Base-by-base conservation (phyloP, 2,113 vertebrate species). In the Hydrolagus affinis region DNA sequence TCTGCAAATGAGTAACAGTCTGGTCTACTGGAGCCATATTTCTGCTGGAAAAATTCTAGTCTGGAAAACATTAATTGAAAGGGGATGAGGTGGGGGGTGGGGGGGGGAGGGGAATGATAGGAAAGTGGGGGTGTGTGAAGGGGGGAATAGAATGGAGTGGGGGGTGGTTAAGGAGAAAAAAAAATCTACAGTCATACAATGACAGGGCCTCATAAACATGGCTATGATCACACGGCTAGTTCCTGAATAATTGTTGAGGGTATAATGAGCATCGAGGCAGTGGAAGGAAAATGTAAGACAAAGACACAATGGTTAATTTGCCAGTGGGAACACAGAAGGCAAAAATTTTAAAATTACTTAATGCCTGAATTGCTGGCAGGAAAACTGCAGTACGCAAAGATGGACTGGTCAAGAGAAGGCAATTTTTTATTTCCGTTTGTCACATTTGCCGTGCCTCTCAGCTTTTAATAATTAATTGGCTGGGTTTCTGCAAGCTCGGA, bases 21-120 rank as follows among this genome's bases (percentile, higher is more conserved):
- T 80, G 76, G 23, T 25, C n/a, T 80, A 1, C 76, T 80, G 76
- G 76, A 78, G 75, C 75, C 59, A 64, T 25, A 80, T 80, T 44
- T 80, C 11, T 62, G 59, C n/a, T 19, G 12, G 59, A 30, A 17
- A 28, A 80, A 64, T 8, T 6, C 23, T 28, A 28, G 76, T 23
- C 76, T 62, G 76, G 23, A 25, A 80, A 80, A 80, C 23, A 64
- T 28, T 28, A 80, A 80, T 64, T 80, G 76, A 80, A 62, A 19
- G 44, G 44, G 44, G 44, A 6, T 1, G 1, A 44, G 44, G 1
- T 17, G 44, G 44, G 44, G 44, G 44, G 44, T n/a, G n/a, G 44
- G 44, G 44, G 44, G 44, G 44, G 44, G 1, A 44, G 44, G 1
- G 44, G 44, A 6, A 6, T 3, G 44, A 44, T 44, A 44, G 44